Base-by-base conservation (phyloP, 2,113 vertebrate genomes). In the Spilogale gracilis region DNA sequence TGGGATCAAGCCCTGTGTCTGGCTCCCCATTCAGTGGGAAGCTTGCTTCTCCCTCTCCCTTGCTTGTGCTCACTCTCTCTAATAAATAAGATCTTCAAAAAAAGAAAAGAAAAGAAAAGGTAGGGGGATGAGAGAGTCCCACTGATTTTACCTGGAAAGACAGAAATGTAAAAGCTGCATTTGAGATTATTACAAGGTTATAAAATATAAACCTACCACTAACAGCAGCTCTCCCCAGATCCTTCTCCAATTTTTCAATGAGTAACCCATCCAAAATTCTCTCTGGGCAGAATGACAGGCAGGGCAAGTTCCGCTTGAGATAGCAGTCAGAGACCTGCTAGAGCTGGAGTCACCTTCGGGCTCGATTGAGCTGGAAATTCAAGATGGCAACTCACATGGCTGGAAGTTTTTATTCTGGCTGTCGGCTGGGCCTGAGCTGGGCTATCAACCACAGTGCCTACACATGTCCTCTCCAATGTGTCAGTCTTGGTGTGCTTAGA, bases 381-480 rank as follows among this genome's bases (percentile, higher is more conserved):
- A 4, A 38, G 56, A 13, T 0, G 21, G 50, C 21, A 3, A 2
- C 32, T 54, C 30, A 2, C 5, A 4, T 0, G 2, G 56, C 43
- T 4, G 16, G 4, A 9, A 32, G 20, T 69, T 13, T 1, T 10
- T 1, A 0, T 16, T 8, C 10, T 2, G 50, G 17, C 56, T 10
- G 23, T 25, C 0, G 0, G 5, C 45, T 21, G 13, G 61, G 21
- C 1, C 52, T 16, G 21, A 73, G 65, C 65, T 17, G n/a, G 50
- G 14, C 30, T 58, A 11, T 48, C 32, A 9, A 12, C 52, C 20
- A 2, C 0, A 9, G 12, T 9, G 4, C 21, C 20, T 4, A 0
- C 0, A 6, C 0, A 0, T 0, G 0, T 71, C 61, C 45, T 48
- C 38, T 85, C 38, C 67, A 23, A 27, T 7, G 14, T 0, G 0